Evolutionary conservation across 2,797 vertebrate species (phyloP), one percentile per base, ranked within the genome.

Genomic region (Picus viridis): DNA sequence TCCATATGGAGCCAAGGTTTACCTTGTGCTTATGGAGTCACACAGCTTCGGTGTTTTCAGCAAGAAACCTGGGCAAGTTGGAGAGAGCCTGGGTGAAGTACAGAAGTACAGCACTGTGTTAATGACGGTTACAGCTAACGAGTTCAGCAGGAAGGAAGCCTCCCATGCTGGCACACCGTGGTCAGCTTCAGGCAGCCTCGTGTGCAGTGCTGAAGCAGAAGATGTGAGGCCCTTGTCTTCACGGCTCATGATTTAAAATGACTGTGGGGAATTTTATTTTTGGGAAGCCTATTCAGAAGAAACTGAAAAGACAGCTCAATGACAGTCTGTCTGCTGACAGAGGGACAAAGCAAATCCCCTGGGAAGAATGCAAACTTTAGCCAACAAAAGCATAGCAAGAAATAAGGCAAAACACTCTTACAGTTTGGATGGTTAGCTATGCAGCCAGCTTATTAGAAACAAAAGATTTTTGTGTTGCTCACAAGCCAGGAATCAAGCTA

Each of bases 121-220:
- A 41, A 20, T 12, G 20, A 36, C 47, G 29, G 39, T 36, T 74
- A 17, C 2, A 20, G 45, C 17, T 75, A 30, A 63, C 0, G 4
- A 59, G 57, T 47, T 57, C n/a, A 41, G 32, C 0, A 2, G 45
- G 26, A n/a, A 65, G 39, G 53, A 74, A 51, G 59, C 4, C 12
- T 18, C 24, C 19, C 12, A 36, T 63, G 36, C 17, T 34, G 3
- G 1, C 26, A 24, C 8, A 20, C 7, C 3, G 2, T 7, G 15
- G 17, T 32, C 17, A 61, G 54, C 27, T 67, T 30, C 17, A n/a
- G 16, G 8, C 47, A 74, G 53, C 20, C 30, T 64, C 1, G 0
- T 7, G 23, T 1, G 1, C 74, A 34, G 51, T 1, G 0, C n/a
- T 0, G 0, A 14, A 0, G 2, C 39, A n/a, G 71, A 54, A 75